phyloP scores from a whole-genome alignment of 1,140 invertebrate genomes.

The Anadara kagoshimensis region DNA sequence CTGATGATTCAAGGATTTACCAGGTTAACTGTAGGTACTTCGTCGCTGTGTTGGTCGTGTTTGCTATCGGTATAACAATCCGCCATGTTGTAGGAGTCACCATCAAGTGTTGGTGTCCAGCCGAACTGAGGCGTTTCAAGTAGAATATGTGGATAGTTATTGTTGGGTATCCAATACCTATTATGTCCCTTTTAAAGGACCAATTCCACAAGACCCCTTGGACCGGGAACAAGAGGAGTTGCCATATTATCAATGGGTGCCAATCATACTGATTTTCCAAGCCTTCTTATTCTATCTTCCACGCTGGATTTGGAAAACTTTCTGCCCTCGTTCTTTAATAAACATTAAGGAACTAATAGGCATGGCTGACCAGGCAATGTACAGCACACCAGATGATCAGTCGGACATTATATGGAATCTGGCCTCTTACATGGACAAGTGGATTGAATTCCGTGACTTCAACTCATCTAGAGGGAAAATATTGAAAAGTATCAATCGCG shows the following conservation, averaged over 20 bases:
- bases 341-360: slow-evolving; percentile 55
- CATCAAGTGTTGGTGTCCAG: slow-evolving; percentile 72
- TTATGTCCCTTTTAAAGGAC: slow-evolving; percentile 61
- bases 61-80: background rate
- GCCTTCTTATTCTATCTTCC: slow-evolving; percentile 74
- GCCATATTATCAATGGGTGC: slow-evolving; percentile 75
- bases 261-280: slow-evolving; percentile 73
- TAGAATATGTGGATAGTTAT: slow-evolving; percentile 85
- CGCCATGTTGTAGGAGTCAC: slow-evolving; percentile 33
- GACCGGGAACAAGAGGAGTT: slow-evolving; percentile 49
- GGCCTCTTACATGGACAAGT: slow-evolving; percentile 57
- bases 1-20: slow-evolving; percentile 7
- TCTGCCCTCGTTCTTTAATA: slow-evolving; percentile 55
- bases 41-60: background rate
- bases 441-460: slow-evolving; percentile 36
- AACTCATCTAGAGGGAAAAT: slow-evolving; percentile 17
- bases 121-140: slow-evolving; percentile 59
- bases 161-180: slow-evolving; percentile 98
- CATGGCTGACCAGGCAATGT: slow-evolving; percentile 35
- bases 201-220: slow-evolving; percentile 52
- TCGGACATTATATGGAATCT: slow-evolving; percentile 55
- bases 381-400: slow-evolving; percentile 48
- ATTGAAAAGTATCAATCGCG: slow-evolving; percentile 64
- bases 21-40: background rate
- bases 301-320: slow-evolving; percentile 72